Evolutionary conservation across 2,113 vertebrate genomes (phyloP), one percentile per base, ranked within the genome.

Genomic region (Oncorhynchus kisutch): DNA sequence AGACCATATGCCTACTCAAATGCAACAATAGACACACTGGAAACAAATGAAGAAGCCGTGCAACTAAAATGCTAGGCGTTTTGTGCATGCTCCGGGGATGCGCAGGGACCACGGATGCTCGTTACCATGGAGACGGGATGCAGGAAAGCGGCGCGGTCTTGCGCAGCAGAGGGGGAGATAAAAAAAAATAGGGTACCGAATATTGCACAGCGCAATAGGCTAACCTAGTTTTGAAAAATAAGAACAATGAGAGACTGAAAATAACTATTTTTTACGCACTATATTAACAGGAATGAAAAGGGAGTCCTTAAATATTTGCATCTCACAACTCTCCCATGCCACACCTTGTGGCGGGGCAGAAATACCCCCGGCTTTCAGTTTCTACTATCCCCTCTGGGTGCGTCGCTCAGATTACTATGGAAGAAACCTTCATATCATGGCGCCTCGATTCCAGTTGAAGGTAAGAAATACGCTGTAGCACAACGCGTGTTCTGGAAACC

Each of bases 361-460:
- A 45, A 11, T 45, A 39, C 2, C 8, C 39, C 34, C 5, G 0
- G 24, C 22, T 14, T 31, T n/a, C 34, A 49, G 48, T 65, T 71
- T 45, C 29, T 45, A 11, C 27, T n/a, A 14, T 48, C 48, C 45
- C 69, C 59, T n/a, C 39, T 18, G 16, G 29, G 29, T 25, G 57
- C 11, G 60, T 5, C 70, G 65, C 65, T 29, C 71, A 13, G 7
- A 68, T 27, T 31, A 27, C 34, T 51, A 18, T 24, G 34, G 65
- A 27, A 57, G 49, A 27, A n/a, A 8, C 57, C 31, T 13, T 70
- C 39, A 20, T 16, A 49, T 90, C 91, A 94, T 94, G 93, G 92
- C 92, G 92, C 90, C 92, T 67, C 89, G 84, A 78, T 84, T 87
- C 86, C 93, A 93, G 92, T 89, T 93, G 91, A 94, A 94, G 93